Base-by-base conservation (phyloP, 2,888 invertebrate genomes). In the Hipparchia semele region DNA sequence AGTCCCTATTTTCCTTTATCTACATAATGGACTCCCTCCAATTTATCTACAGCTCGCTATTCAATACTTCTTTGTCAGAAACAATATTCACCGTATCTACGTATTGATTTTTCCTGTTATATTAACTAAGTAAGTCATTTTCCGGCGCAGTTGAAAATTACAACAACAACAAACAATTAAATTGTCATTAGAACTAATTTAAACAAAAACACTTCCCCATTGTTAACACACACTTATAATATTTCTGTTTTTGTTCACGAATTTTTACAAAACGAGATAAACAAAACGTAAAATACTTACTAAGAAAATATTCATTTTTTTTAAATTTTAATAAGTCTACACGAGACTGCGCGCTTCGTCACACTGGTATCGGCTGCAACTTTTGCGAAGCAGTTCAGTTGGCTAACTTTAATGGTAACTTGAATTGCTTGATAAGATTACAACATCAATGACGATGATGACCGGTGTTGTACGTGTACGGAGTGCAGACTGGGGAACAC, bases 361-460 rank as follows among this genome's bases (percentile, higher is more conserved):
- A 54, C 66, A 70, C 59, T 74, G 65, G 71, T 54, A 67, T 6
- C 62, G n/a, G 66, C 82, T 86, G 85, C 85, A 86, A 89, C 87
- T 90, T 89, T 87, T 88, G 87, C 88, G 88, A 89, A 89, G 85
- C 87, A 87, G 87, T 88, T 80, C 86, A 86, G 80, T 84, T 79
- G 79, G 69, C 64, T 65, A 74, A 73, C 70, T 70, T 73, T 78
- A 76, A 79, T 77, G 72, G 58, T 59, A 65, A 65, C 64, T 73
- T 73, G 74, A 74, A 76, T 76, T 77, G 59, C 75, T 69, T 80
- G 76, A 80, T 82, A 77, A 53, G 49, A 68, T 72, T 72, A 64
- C 72, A 59, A 72, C 62, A 70, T 64, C 46, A 33, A 70, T 64
- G 53, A 70, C 54, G 69, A 69, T 61, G 33, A 46, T 60, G 39